Conservation (phyloP, 2,797 vertebrate genomes). For the Epinephelus awoara region DNA sequence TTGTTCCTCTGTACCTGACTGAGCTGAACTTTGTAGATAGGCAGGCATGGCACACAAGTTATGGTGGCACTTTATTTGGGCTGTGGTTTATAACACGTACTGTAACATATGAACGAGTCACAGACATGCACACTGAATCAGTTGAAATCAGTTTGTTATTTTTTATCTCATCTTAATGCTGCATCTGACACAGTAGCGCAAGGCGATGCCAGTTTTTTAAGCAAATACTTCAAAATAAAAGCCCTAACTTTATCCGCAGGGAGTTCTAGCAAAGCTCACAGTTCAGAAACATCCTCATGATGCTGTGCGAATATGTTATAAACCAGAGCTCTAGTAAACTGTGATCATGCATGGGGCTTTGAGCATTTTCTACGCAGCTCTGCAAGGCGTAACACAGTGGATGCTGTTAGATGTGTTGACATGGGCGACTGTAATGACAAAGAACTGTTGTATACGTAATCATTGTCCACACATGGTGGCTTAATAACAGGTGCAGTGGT, state of each 20-base stretch:
- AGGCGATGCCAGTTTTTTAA: neutral
- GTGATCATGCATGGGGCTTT: conserved; percentile 46
- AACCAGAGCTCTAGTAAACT: conserved; percentile 37
- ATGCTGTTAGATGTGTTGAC: conserved; percentile 25
- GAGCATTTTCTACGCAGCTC: conserved; percentile 9
- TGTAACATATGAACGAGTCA: conserved; percentile 11
- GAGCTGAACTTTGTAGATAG: conserved; percentile 42
- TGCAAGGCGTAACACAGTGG: conserved; percentile 11
- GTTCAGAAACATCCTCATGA: neutral
- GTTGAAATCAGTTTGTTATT: neutral
- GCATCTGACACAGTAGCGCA: neutral
- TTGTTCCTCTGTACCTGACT: conserved; percentile 44
- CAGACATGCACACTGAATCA: conserved; percentile 3
- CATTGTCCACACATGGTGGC: neutral
- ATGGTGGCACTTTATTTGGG: conserved; percentile 33
- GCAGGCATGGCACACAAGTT: conserved; percentile 23
- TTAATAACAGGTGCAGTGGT: neutral
- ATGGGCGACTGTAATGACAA: neutral
- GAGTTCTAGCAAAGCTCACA: neutral
- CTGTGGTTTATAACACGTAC: conserved; percentile 54
- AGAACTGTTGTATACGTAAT: neutral
- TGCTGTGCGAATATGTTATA: conserved; percentile 28
- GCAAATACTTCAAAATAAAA: conserved; percentile 38
- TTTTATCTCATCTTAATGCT: neutral
- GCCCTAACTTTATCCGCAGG: neutral